phyloP scores from a whole-genome alignment of 2,888 invertebrate genomes.

The Prosopocoilus inquinatus region DNA sequence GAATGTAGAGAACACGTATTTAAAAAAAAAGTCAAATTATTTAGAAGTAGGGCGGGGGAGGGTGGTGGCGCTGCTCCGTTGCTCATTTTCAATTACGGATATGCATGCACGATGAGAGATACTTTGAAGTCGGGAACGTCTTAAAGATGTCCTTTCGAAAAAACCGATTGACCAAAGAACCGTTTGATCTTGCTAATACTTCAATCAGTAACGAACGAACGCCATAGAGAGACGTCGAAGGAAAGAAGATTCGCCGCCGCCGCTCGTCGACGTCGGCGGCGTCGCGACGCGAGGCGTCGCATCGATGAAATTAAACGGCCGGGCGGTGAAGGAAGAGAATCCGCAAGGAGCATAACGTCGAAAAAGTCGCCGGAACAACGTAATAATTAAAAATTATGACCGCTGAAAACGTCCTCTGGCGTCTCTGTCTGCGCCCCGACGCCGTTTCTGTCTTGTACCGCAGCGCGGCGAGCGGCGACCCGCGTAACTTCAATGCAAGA shows the following conservation, averaged over 20 bases:
- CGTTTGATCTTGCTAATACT: slow-evolving; percentile 37
- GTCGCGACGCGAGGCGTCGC: too few species aligned
- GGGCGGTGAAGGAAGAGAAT: too few species aligned
- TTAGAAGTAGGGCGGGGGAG: too few species aligned
- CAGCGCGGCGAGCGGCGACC: slow-evolving; percentile 52
- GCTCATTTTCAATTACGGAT: slow-evolving; percentile 25
- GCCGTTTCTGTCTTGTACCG: slow-evolving; percentile 38
- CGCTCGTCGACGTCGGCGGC: slow-evolving; percentile 1
- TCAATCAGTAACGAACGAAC: slow-evolving; percentile 1
- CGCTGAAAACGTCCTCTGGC: slow-evolving; percentile 17
- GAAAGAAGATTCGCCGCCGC: background rate
- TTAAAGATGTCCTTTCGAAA: slow-evolving; percentile 24
- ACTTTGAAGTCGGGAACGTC: slow-evolving; percentile 30
- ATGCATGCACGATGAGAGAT: slow-evolving; percentile 26
- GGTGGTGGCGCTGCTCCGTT: slow-evolving; percentile 4
- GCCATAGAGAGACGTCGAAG: background rate
- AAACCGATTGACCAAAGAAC: slow-evolving; percentile 35
- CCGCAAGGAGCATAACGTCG: background rate
- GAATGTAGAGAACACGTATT: too few species aligned
- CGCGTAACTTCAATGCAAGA: slow-evolving; percentile 57
- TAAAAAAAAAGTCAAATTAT: too few species aligned
- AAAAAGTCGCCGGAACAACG: slow-evolving; percentile 6
- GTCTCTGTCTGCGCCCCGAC: slow-evolving; percentile 15
- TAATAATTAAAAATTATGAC: slow-evolving; percentile 24
- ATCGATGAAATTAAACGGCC: background rate